Conservation (phyloP, 2,113 vertebrate genomes). For the Sceloporus undulatus region DNA sequence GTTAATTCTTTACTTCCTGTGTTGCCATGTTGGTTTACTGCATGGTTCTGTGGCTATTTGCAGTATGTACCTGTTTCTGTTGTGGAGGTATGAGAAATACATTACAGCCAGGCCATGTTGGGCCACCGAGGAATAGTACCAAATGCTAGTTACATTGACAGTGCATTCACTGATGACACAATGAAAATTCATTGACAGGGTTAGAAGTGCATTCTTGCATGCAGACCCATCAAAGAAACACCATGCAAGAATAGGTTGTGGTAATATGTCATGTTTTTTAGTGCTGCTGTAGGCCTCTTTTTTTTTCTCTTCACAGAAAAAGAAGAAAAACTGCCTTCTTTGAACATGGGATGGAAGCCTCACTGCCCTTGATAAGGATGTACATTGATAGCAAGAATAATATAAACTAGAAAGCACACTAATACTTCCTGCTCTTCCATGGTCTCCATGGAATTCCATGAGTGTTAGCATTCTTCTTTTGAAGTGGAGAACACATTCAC, state of each 20-base stretch:
- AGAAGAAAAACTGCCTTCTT: background rate
- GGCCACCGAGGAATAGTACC: background rate
- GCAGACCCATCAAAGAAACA: background rate
- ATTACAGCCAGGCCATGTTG: background rate
- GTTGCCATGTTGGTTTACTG: background rate
- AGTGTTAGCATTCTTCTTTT: background rate
- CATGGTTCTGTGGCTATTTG: no score
- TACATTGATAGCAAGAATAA: background rate
- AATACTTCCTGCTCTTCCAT: no score
- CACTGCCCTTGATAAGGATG: background rate
- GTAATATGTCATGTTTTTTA: no score
- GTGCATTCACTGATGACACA: background rate
- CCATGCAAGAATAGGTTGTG: background rate
- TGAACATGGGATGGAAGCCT: background rate
- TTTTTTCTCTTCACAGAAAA: background rate
- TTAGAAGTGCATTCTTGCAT: background rate
- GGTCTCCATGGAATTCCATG: background rate
- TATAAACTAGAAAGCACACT: no score
- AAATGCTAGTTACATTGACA: background rate
- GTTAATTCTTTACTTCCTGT: background rate
- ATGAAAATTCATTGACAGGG: background rate
- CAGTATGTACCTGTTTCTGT: no score
- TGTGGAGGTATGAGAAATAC: background rate
- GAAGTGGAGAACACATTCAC: background rate
- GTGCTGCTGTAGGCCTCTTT: background rate